A percentile compares a stretch with the other conserved stretches of the same genome.
Evolutionary conservation across 1,140 invertebrate species (phyloP).

Genomic region (Carposina sasakii): DNA sequence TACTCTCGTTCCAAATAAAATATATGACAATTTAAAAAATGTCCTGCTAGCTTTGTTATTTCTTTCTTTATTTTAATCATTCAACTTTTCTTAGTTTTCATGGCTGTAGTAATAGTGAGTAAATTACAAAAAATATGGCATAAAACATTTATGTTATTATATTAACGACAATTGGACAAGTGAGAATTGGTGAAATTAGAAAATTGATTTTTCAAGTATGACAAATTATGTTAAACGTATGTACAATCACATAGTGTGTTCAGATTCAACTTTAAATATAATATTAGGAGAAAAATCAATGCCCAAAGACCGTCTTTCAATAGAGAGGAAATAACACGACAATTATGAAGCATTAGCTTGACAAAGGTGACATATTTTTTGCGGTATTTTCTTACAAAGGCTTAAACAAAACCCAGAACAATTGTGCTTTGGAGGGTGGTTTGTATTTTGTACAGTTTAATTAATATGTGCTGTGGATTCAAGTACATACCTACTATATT

Average conservation of each 20-base stretch:
- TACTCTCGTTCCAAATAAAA: background rate
- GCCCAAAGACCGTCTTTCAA: slow-evolving; percentile 34
- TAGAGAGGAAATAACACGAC: slow-evolving; percentile 55
- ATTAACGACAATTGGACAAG: too few species aligned
- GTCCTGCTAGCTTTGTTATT: background rate
- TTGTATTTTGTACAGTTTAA: slow-evolving; percentile 26
- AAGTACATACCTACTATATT: too few species aligned
- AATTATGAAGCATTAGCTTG: slow-evolving; percentile 46
- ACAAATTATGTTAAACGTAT: background rate
- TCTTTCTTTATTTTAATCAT: background rate
- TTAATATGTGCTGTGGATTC: too few species aligned
- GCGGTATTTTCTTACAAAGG: slow-evolving; percentile 30
- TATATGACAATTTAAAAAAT: background rate
- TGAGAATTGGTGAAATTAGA: too few species aligned
- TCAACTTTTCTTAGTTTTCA: too few species aligned
- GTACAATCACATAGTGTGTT: slow-evolving; percentile 25
- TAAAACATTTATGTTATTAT: too few species aligned
- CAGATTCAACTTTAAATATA: slow-evolving; percentile 23
- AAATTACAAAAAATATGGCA: too few species aligned
- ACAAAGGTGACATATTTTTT: slow-evolving; percentile 53
- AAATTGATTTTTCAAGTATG: too few species aligned
- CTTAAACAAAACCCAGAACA: slow-evolving; percentile 29
- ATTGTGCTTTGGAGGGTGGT: too few species aligned
- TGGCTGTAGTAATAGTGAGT: too few species aligned
- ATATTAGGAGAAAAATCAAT: slow-evolving; percentile 49